Base-by-base conservation (phyloP, 1,140 invertebrate genomes). In the Drosophila nannoptera region DNA sequence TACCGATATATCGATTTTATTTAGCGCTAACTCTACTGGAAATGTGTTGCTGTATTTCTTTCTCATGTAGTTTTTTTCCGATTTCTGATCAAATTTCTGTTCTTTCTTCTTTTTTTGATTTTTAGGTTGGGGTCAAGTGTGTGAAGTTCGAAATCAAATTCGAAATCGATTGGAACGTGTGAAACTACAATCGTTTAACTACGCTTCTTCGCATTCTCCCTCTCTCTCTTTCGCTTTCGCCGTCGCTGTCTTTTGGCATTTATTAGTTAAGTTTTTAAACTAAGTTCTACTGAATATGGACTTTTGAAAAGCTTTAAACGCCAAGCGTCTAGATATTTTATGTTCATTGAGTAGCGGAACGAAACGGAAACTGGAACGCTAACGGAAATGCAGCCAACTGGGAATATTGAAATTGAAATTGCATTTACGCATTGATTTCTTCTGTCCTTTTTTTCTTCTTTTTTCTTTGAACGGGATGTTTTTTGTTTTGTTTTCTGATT, bases 281-380 rank as follows among this genome's bases (percentile, higher is more conserved):
- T 69, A 83, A 78, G 75, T 75, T 69, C 75, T 82, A 81, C 71
- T 82, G 72, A 82, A 82, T 84, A 82, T 84, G 78, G 80, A 84
- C 80, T 83, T 82, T 78, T 73, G 63, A 78, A 82, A 82, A 73
- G 62, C 55, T 61, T 68, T 75, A 83, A 33, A 58, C 64, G 64
- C 52, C 58, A 60, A 72, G 69, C 58, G 69, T 59, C 16, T 8
- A 56, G 42, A 50, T 12, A 50, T 14, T 33, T 33, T 7, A n/a
- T 33, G 1, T 50, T 14, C 14, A 3, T 32, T 12, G n/a, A 33
- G n/a, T 14, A 33, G 48, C 12, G 12, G 7, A 33, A 14, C 7
- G 48, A 7, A 49, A 49, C 46, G 46, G 11, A 8, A 36, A 35
- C 12, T 31, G 12, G 35, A 50, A 35, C 1, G 16, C 11, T 12